Evolutionary conservation across 2,113 vertebrate species (phyloP), one percentile per base, ranked within the genome.

Genomic region (Ophiodon elongatus): DNA sequence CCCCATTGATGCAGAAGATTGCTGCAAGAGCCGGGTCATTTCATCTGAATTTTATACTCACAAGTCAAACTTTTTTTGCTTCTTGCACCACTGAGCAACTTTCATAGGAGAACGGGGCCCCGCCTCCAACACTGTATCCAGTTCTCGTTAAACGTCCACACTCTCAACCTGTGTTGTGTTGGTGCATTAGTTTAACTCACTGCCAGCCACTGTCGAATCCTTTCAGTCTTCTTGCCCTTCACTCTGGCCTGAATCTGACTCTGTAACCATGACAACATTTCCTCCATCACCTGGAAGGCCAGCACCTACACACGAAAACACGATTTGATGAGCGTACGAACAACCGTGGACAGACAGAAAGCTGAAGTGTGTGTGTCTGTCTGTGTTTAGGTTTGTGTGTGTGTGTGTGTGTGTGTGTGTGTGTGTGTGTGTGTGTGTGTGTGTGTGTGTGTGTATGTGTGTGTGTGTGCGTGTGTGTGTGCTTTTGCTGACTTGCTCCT

Each of bases 271-370:
- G 97, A 96, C 76, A 98, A 93, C 63, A 97, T 95, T 2, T 99
- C 97, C 87, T 97, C 97, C 97, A 99, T 98, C 88, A 98, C 96
- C 87, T 97, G 95, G 87, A 96, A 96, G 47, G 97, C 96, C 85
- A 99, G 91, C 84, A 95, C 94, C 95, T 95, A 39, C 7, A 71
- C 41, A 80, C 4, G 8, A 15, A 69, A 4, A 77, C 14, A 75
- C 39, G 47, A 17, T 10, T 56, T 60, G 52, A 63, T 59, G 8
- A 63, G 59, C 37, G 15, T 9, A 64, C 0, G 1, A 21, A 63
- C 25, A 19, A 19, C 17, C 59, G 33, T 4, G 23, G 41, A 47
- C 27, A 78, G 0, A 59, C 15, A 31, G 33, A 60, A 59, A 39
- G 27, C 15, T 72, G 62, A 52, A 17, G 39, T 10, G 19, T 25